Percentiles rank a stretch among this genome's conserved stretches.
Conservation (phyloP, 1,140 invertebrate genomes). For the Phocides pigmalion region DNA sequence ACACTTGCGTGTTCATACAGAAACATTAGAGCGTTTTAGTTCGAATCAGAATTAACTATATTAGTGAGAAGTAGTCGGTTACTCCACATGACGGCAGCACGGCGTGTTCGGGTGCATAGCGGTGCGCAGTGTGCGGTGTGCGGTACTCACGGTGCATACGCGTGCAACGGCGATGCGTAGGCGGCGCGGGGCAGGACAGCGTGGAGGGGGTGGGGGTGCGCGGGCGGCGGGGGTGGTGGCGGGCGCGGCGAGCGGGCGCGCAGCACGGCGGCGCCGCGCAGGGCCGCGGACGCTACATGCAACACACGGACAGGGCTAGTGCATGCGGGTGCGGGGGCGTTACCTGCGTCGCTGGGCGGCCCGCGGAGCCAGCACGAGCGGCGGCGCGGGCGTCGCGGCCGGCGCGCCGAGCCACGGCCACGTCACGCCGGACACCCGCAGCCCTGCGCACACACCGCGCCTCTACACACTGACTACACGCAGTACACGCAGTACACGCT, state of each 20-base stretch:
- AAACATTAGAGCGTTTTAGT: too few species aligned
- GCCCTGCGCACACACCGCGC: conserved; percentile 83
- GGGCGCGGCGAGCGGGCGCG: conserved; percentile 49
- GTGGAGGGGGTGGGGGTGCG: conserved; percentile 84
- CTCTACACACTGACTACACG: conserved; percentile 57
- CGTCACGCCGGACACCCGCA: conserved; percentile 85
- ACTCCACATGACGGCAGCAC: neutral
- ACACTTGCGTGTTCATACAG: too few species aligned
- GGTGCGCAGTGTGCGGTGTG: conserved; percentile 37
- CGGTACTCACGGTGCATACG: conserved; percentile 89
- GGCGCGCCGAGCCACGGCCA: conserved; percentile 83
- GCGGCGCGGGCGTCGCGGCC: conserved; percentile 81
- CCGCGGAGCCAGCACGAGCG: conserved; percentile 81
- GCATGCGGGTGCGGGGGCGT: conserved; percentile 71
- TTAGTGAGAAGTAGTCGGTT: too few species aligned
- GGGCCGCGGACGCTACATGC: conserved; percentile 54
- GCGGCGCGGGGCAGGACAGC: conserved; percentile 77
- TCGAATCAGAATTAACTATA: too few species aligned
- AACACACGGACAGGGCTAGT: conserved; percentile 57
- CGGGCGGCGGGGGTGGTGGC: conserved; percentile 59
- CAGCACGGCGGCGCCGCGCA: conserved; percentile 61
- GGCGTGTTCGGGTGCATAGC: too few species aligned
- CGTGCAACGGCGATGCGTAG: conserved; percentile 84
- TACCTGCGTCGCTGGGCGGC: conserved; percentile 83
- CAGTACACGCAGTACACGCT: too few species aligned